Evolutionary conservation across 2,888 invertebrate species (phyloP).

Genomic region (Liopterus haemorrhoidalis): DNA sequence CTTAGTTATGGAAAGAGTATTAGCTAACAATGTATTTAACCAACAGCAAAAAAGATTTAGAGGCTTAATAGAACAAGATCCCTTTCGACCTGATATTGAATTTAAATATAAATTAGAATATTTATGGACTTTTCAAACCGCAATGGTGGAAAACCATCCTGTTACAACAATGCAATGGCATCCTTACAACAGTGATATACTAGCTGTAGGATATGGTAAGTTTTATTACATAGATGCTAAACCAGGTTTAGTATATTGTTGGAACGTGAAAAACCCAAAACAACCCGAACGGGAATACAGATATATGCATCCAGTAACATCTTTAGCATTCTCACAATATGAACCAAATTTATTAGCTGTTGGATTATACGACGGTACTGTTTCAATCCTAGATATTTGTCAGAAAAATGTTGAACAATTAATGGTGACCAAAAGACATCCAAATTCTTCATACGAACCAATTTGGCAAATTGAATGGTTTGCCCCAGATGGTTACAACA

Average conservation of each 20-base stretch:
- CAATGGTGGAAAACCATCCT: slow-evolving; percentile 49
- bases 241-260: slow-evolving; percentile 64
- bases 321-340: slow-evolving; percentile 61
- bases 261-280: slow-evolving; percentile 76
- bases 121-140: slow-evolving; percentile 61
- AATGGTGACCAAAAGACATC: slow-evolving; percentile 52
- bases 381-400: slow-evolving; percentile 67
- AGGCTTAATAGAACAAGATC: slow-evolving; percentile 57
- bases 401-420: slow-evolving; percentile 49
- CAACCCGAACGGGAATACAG: slow-evolving; percentile 65
- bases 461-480: slow-evolving; percentile 65
- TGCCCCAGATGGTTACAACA: slow-evolving; percentile 40
- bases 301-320: slow-evolving; percentile 60
- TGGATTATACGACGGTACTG: slow-evolving; percentile 67
- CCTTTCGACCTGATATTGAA: slow-evolving; percentile 56
- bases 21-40: slow-evolving; percentile 62
- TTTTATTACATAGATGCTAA: slow-evolving; percentile 53
- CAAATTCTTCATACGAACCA: slow-evolving; percentile 60
- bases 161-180: slow-evolving; percentile 64
- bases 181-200: slow-evolving; percentile 59
- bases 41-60: slow-evolving; percentile 65
- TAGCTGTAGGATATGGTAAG: slow-evolving; percentile 72
- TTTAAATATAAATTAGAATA: slow-evolving; percentile 61
- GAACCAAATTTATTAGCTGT: slow-evolving; percentile 69
- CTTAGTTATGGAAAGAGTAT: slow-evolving; percentile 62